These are phyloP conservation scores for Drosophila littoralis DNA, from an alignment of 1,140 invertebrate genomes.

Conservation along the genomic window DNA sequence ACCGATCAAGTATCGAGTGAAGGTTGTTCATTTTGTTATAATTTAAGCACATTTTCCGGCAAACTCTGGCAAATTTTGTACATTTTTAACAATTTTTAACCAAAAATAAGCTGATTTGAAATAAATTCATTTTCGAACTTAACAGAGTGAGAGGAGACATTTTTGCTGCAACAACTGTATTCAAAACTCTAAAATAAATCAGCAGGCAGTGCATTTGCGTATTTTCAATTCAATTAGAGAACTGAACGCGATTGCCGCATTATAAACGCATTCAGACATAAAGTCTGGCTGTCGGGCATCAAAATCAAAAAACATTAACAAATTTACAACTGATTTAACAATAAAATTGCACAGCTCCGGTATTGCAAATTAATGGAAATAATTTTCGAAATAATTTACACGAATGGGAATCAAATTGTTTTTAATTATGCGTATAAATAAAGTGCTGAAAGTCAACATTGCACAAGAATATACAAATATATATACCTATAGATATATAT, in stretches of 20 bases:
- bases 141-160: too few relatives aligned
- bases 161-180: background rate
- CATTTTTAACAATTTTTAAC: too few relatives aligned
- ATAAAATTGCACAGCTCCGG: slow-evolving; percentile 51
- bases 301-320: slow-evolving; percentile 49
- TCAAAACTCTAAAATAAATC: background rate
- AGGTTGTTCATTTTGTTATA: too few relatives aligned
- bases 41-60: too few relatives aligned
- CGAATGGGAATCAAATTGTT: slow-evolving; percentile 49
- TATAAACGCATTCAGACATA: slow-evolving; percentile 47
- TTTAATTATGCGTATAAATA: slow-evolving; percentile 70
- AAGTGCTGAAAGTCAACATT: slow-evolving; percentile 28
- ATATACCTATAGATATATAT: background rate
- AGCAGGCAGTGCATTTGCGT: background rate
- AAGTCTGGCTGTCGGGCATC: slow-evolving; percentile 33
- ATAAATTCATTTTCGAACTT: too few relatives aligned
- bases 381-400: slow-evolving; percentile 58
- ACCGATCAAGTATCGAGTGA: too few relatives aligned
- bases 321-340: slow-evolving; percentile 79
- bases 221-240: slow-evolving; percentile 46
- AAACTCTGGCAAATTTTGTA: too few relatives aligned
- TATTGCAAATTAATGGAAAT: slow-evolving; percentile 64
- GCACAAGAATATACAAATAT: background rate
- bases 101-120: too few relatives aligned
- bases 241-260: slow-evolving; percentile 32